Conservation (phyloP, 2,113 vertebrate species). For the Rostratula benghalensis region DNA sequence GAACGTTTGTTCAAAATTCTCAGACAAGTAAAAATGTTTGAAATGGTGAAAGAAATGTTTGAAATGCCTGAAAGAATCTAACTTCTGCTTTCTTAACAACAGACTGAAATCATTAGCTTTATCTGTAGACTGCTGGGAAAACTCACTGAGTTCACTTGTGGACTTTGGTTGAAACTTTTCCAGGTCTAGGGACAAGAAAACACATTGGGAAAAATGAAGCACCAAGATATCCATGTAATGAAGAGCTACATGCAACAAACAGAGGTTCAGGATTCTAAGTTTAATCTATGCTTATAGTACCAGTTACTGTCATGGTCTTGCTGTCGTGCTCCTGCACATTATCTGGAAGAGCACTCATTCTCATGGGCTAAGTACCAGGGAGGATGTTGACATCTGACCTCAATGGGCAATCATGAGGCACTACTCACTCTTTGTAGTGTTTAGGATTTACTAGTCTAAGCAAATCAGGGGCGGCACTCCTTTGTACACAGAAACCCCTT, state of each 20-base stretch:
- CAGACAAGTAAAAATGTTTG: background rate
- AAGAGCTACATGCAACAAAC: background rate
- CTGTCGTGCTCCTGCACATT: background rate
- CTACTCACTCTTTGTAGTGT: background rate
- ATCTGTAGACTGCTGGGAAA: background rate
- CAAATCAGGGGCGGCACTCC: background rate
- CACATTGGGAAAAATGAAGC: background rate
- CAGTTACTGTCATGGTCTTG: background rate
- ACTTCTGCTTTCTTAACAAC: background rate
- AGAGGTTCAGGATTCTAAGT: background rate
- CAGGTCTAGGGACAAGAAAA: background rate
- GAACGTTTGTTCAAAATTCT: background rate
- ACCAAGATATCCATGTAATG: background rate
- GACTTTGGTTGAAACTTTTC: background rate
- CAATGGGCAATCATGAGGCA: background rate
- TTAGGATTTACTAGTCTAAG: background rate
- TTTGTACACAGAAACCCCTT: background rate
- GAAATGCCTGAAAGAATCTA: background rate
- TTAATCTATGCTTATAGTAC: background rate
- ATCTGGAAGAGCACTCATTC: background rate
- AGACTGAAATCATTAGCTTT: background rate
- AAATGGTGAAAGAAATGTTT: background rate
- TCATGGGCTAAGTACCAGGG: background rate
- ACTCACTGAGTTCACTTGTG: background rate
- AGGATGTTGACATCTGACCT: background rate